phyloP scores from a whole-genome alignment of 2,888 invertebrate species.

The Drosophila siamana region DNA sequence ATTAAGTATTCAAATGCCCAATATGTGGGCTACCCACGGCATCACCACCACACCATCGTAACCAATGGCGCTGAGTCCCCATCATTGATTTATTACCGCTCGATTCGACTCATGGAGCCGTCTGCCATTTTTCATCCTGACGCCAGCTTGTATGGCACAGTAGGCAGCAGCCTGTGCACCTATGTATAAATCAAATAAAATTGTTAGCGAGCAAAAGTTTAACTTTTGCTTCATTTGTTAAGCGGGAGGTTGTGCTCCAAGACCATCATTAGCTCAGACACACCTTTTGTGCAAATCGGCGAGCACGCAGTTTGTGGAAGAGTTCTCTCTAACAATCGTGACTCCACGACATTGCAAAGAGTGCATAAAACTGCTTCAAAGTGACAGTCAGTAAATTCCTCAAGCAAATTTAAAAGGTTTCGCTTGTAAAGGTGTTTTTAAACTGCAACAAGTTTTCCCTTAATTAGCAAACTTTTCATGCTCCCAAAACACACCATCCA shows the following conservation, averaged over 20 bases:
- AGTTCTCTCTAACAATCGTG: too few relatives aligned
- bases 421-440: background rate
- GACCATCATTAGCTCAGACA: conserved; percentile 28
- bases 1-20: conserved; percentile 67
- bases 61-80: background rate
- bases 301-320: too few relatives aligned
- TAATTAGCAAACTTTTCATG: conserved; percentile 54
- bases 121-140: conserved; percentile 67
- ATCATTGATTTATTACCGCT: conserved; percentile 68
- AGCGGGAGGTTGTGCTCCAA: conserved; percentile 49
- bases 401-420: background rate
- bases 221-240: conserved; percentile 72
- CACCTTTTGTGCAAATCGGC: too few relatives aligned
- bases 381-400: conserved; percentile 9
- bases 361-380: conserved; percentile 10
- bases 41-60: conserved; percentile 10
- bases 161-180: conserved; percentile 31
- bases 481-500: conserved; percentile 26
- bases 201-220: conserved; percentile 59
- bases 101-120: conserved; percentile 21
- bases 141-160: conserved; percentile 24
- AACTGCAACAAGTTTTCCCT: conserved; percentile 15
- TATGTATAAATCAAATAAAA: conserved; percentile 65
- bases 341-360: background rate
- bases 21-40: conserved; percentile 39